phyloP scores from a whole-genome alignment of 2,797 vertebrate species.

The Sebastes miniatus region DNA sequence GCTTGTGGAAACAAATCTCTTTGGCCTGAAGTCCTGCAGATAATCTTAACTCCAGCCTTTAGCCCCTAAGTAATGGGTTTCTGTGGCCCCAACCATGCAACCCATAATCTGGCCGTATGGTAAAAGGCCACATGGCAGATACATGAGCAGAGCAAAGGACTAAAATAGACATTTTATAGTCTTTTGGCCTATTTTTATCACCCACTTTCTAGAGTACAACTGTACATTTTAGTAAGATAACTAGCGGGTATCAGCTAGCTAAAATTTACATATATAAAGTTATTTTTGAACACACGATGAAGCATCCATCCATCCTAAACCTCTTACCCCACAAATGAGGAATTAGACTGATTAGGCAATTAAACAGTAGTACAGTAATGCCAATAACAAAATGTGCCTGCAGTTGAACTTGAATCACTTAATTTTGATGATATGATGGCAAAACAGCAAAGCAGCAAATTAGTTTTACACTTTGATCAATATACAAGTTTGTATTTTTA shows the following conservation, averaged over 20 bases:
- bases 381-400: not conserved
- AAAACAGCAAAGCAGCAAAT: not conserved
- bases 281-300: conserved; percentile 2
- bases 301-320: conserved; percentile 17
- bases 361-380: conserved; percentile 1
- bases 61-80: conserved; percentile 67
- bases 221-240: not conserved
- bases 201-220: not conserved
- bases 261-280: not conserved
- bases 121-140: conserved; percentile 58
- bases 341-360: conserved; percentile 33
- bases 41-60: conserved; percentile 69
- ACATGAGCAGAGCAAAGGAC: conserved; percentile 41
- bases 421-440: not conserved
- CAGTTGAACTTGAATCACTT: not conserved
- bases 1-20: conserved; percentile 55
- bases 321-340: conserved; percentile 18
- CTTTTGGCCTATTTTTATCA: conserved; percentile 47
- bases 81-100: conserved; percentile 60
- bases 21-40: conserved; percentile 53
- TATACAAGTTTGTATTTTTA: not conserved
- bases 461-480: not conserved
- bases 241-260: not conserved
- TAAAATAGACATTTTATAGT: conserved; percentile 47
- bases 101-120: conserved; percentile 71